Evolutionary conservation across 1,140 invertebrate genomes (phyloP), one percentile per base, ranked within the genome.

Genomic region (Condylostylus longicornis): DNA sequence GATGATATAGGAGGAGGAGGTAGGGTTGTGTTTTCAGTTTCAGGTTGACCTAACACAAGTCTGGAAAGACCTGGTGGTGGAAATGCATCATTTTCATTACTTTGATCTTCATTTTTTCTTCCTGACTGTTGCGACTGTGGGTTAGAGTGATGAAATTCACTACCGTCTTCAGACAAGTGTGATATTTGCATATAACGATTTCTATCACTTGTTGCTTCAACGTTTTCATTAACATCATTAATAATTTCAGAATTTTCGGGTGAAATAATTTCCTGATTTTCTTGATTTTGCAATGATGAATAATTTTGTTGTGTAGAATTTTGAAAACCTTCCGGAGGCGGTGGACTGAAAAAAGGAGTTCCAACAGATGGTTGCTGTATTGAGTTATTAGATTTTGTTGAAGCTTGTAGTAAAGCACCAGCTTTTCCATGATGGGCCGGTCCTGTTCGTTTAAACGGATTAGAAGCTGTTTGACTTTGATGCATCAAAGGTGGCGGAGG

Each of bases 161-260:
- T 68, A 49, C 67, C 65, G 4, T 63, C 63, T 46, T 71, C 70
- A 3, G 72, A 74, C 13, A 79, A 54, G 45, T 78, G 75, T 8
- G 74, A 75, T 6, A 76, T 79, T 58, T 79, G 75, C 37, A 79
- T 54, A 55, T 79, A 79, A 50, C 79, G 72, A 47, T 78, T 77
- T 40, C 77, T 62, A 47, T 77, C 74, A 71, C 41, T 38, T 46
- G 43, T 45, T 49, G 42, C 35, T 34, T 19, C n/a, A 45, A 52
- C 37, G 54, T 47, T 22, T 47, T 33, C 38, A 27, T 37, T 28
- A 23, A 13, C n/a, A 35, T 33, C 9, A 31, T 33, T 2, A 22
- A 23, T 17, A 39, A 32, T n/a, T 18, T 29, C 9, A 40, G 17
- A 23, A 20, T 10, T 33, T 12, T 40, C 18, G 21, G 35, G 22